phyloP scores from a whole-genome alignment of 2,113 vertebrate genomes.

The Mesocricetus auratus region DNA sequence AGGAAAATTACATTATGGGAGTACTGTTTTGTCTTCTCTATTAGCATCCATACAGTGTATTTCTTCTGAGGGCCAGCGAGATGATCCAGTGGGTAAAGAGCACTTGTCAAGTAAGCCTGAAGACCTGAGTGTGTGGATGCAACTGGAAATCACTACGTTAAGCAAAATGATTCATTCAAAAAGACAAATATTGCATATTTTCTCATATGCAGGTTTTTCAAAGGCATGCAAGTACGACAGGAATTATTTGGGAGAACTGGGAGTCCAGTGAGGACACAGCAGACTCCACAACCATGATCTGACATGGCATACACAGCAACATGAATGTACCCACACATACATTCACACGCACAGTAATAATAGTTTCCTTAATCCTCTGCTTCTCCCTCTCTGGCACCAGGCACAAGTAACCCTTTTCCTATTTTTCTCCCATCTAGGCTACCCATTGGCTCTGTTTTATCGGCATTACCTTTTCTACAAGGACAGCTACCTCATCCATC shows the following conservation, averaged over 20 bases:
- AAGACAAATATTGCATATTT: too few relatives aligned
- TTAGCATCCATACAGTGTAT: not conserved
- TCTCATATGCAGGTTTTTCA: too few relatives aligned
- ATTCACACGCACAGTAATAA: not conserved
- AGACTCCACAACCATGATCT: not conserved
- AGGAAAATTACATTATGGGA: not conserved
- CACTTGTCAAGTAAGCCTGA: not conserved
- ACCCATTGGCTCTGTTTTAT: conserved; percentile 95
- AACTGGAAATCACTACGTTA: too few relatives aligned
- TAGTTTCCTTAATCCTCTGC: not conserved
- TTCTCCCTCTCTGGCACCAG: not conserved
- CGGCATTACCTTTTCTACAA: conserved; percentile 94
- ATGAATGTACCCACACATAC: not conserved
- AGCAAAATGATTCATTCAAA: too few relatives aligned
- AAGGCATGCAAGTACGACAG: too few relatives aligned
- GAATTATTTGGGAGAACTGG: too few relatives aligned
- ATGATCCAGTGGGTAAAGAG: not conserved
- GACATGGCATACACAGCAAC: too few relatives aligned
- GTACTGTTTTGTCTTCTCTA: not conserved
- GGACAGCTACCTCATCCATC: conserved; percentile 92
- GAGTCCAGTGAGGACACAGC: too few relatives aligned
- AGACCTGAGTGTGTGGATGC: not conserved
- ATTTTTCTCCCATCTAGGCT: conserved; percentile 87
- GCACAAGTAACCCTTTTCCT: conserved; percentile 51
- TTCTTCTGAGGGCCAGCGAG: not conserved